phyloP scores from a whole-genome alignment of 2,888 invertebrate genomes.

The Cataglyphis rosenhaueri region DNA sequence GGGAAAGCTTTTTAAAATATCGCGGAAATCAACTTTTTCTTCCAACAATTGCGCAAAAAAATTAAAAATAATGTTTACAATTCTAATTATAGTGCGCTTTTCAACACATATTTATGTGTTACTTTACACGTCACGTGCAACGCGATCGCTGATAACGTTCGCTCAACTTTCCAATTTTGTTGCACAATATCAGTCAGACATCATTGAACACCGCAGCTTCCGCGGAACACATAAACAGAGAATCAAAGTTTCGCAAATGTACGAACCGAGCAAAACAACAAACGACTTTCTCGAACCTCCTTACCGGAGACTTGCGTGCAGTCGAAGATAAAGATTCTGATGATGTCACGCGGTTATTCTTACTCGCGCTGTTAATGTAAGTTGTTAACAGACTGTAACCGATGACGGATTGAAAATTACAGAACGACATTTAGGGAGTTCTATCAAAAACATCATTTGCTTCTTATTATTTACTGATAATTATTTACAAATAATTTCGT shows the following conservation, averaged over 20 bases:
- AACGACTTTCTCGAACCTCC: background rate
- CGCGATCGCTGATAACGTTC: background rate
- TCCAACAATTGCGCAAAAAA: background rate
- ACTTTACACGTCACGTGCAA: background rate
- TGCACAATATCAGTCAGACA: slow-evolving; percentile 15
- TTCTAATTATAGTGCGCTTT: background rate
- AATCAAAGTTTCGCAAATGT: background rate
- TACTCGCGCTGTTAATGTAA: background rate
- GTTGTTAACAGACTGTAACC: background rate
- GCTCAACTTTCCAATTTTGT: slow-evolving; percentile 11
- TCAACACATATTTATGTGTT: slow-evolving; percentile 1
- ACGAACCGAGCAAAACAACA: background rate
- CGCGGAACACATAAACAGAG: slow-evolving; percentile 2
- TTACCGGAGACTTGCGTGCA: background rate
- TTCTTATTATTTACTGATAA: background rate
- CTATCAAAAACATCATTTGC: background rate
- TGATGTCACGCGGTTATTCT: background rate
- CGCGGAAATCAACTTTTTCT: background rate
- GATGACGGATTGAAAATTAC: background rate
- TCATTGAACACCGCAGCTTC: slow-evolving; percentile 1
- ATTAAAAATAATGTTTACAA: slow-evolving; percentile 7
- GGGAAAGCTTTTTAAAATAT: background rate
- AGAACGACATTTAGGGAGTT: background rate
- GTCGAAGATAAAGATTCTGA: slow-evolving; percentile 11
- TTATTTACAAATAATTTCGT: background rate